Evolutionary conservation across 2,113 vertebrate genomes (phyloP).

Genomic region (Hemiprocne comata): DNA sequence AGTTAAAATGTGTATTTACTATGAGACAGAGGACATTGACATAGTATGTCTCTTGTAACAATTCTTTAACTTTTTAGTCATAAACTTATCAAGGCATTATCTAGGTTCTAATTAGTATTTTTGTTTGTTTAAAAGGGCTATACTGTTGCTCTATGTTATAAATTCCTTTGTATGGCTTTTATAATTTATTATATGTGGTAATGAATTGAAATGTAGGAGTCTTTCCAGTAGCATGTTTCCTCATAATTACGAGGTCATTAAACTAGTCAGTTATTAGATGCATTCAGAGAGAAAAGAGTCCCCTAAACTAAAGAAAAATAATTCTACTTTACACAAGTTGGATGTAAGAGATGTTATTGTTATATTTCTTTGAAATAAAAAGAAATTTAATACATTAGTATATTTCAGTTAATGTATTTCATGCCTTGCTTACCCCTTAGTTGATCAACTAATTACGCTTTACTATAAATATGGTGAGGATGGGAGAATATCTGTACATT

Average conservation of each 20-base stretch:
- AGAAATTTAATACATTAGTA: not conserved
- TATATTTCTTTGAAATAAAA: not conserved
- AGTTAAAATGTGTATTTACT: not conserved
- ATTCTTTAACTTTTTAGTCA: not conserved
- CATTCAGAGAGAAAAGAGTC: not conserved
- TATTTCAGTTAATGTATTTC: not conserved
- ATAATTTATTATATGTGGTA: not conserved
- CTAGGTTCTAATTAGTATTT: not conserved
- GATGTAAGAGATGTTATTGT: not conserved
- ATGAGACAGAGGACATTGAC: not conserved
- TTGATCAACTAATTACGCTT: not conserved
- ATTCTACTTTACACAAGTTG: not conserved
- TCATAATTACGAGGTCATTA: not conserved
- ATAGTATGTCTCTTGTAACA: not conserved
- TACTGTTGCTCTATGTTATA: not conserved
- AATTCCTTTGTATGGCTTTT: not conserved
- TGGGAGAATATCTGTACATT: not conserved
- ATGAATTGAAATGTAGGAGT: accelerated
- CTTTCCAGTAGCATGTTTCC: not conserved
- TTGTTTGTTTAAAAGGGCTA: not conserved
- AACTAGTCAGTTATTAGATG: not conserved
- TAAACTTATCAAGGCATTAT: not conserved
- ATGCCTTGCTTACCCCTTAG: not conserved
- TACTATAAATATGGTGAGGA: not conserved
- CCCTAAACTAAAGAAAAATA: not conserved